Base-by-base conservation (phyloP, 2,797 vertebrate species). In the Cheirogaleus major region DNA sequence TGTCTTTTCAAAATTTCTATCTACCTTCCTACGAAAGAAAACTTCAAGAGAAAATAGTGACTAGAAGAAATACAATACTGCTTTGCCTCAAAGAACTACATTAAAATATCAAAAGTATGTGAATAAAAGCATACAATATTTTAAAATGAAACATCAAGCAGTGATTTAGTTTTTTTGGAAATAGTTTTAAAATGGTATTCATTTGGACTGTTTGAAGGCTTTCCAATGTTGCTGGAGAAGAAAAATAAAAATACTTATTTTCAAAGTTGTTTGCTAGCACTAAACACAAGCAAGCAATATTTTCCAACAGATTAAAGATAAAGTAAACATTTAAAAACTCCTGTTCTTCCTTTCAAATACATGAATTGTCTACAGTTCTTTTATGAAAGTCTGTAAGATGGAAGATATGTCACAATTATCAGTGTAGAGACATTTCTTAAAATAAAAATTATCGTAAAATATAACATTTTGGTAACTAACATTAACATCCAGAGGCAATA, bases 401-500 rank as follows among this genome's bases (percentile, higher is more conserved):
- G 87, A 96, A 97, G 52, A 93, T 35, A 78, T 17, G 84, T 82
- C 92, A 96, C 52, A 69, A 57, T 75, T 93, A 93, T 92, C 73
- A 97, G n/a, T 95, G 73, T 80, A 78, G 43, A 92, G 93, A 81
- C 88, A 96, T 97, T 96, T 95, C 90, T 80, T 95, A 98, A 96
- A 98, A 72, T 89, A 88, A 92, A 97, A 96, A 94, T 73, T 94
- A 93, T 76, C 45, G 32, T 97, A 96, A 98, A 98, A 98, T 70
- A 92, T 50, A 98, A 93, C 90, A 96, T 98, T 98, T 96, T 90
- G 57, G 97, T 96, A 98, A 97, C 87, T 95, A 97, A 98, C 88
- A 97, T 97, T 98, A 98, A 96, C 67, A 98, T 91, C 87, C 91
- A 97, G 97, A 95, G 97, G 97, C 97, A 98, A 97, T 97, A 95